Evolutionary conservation across 2,797 vertebrate genomes (phyloP).

Genomic region (Siniperca scherzeri): DNA sequence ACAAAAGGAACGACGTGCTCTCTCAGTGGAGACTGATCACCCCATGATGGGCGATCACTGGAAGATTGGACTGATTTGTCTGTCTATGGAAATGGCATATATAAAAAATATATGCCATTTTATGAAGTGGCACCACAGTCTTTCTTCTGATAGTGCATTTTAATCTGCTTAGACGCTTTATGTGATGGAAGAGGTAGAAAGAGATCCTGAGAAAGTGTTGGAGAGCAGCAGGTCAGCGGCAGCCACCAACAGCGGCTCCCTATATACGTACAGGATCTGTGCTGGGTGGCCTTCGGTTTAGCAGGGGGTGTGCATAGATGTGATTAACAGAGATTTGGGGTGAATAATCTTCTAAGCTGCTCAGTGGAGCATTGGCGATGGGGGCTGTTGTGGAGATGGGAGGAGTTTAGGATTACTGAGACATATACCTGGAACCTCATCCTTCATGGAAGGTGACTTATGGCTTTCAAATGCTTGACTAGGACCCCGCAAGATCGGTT

Average conservation of each 20-base stretch:
- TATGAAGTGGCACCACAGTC: conserved; percentile 69
- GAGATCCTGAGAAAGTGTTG: conserved; percentile 45
- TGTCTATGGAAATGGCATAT: conserved; percentile 74
- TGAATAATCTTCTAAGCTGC: conserved; percentile 93
- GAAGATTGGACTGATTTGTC: conserved; percentile 72
- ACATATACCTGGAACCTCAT: conserved; percentile 45
- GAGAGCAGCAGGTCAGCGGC: conserved; percentile 49
- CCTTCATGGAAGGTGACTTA: conserved; percentile 5
- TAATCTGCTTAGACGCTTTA: conserved; percentile 62
- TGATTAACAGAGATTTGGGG: conserved; percentile 94
- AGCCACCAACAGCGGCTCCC: conserved; percentile 52
- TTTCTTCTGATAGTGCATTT: conserved; percentile 69
- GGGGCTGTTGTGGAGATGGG: conserved; percentile 62
- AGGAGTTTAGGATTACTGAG: conserved; percentile 39
- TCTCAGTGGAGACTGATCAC: conserved; percentile 71
- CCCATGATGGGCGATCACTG: conserved; percentile 74
- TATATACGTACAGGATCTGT: conserved; percentile 37
- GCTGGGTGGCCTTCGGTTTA: conserved; percentile 56
- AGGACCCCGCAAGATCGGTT: not conserved
- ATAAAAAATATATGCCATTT: conserved; percentile 78
- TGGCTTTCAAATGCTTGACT: conserved; percentile 37
- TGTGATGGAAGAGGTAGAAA: conserved; percentile 52
- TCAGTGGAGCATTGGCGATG: conserved; percentile 85
- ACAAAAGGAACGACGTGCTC: conserved; percentile 48
- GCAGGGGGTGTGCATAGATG: conserved; percentile 71